These are phyloP conservation scores for Champsocephalus gunnari DNA, from an alignment of 2,797 vertebrate species.

Conservation along the genomic window DNA sequence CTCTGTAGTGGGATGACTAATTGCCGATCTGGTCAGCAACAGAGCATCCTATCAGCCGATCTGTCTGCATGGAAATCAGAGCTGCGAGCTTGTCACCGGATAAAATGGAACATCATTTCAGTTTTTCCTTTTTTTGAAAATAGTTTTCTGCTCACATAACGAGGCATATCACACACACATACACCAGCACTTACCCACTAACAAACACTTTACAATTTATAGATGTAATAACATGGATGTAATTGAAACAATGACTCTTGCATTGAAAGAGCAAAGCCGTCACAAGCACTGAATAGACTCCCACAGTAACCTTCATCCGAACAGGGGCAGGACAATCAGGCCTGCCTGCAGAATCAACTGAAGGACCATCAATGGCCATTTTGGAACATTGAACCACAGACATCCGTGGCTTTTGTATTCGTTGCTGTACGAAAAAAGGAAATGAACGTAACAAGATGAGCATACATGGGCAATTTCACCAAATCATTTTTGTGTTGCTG, in stretches of 20 bases:
- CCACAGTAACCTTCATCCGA: constrained; percentile 42
- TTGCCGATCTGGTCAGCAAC: constrained; percentile 74
- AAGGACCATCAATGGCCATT: constrained; percentile 51
- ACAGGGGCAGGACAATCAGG: constrained; percentile 39
- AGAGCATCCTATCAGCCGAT: constrained; percentile 51
- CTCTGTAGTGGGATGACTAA: constrained; percentile 79
- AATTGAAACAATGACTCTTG: constrained; percentile 75
- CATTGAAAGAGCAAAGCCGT: constrained; percentile 51
- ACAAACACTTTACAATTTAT: constrained; percentile 64
- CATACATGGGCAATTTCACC: constrained; percentile 48
- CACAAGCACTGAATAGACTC: constrained; percentile 40
- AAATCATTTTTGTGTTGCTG: constrained; percentile 52
- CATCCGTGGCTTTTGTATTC: constrained; percentile 47
- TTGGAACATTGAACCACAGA: constrained; percentile 44
- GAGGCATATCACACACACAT: constrained; percentile 33
- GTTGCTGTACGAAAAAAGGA: constrained; percentile 40
- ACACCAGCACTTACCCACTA: not conserved
- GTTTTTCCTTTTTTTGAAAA: constrained; percentile 40
- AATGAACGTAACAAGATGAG: constrained; percentile 58
- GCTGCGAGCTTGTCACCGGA: constrained; percentile 43
- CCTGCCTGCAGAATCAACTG: constrained; percentile 37
- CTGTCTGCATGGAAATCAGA: constrained; percentile 56
- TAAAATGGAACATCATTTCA: constrained; percentile 58
- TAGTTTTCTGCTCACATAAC: constrained; percentile 40
- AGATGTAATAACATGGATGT: constrained; percentile 75